phyloP scores from a whole-genome alignment of 2,888 invertebrate genomes.

The Itoplectis maculator region DNA sequence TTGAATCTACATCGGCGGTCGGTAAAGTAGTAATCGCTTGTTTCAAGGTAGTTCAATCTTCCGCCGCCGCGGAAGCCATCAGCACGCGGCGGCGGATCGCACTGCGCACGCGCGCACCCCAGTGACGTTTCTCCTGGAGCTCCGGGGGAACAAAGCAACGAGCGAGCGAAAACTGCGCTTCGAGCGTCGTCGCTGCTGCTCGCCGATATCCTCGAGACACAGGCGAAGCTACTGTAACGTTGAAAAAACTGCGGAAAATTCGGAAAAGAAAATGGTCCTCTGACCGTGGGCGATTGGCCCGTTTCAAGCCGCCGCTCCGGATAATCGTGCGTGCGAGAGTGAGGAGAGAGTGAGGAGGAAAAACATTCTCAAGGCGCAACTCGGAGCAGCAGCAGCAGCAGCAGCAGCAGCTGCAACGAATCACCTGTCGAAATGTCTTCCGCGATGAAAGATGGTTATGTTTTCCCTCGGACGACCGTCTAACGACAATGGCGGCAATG shows the following conservation, averaged over 20 bases:
- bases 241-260: not conserved
- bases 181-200: not conserved
- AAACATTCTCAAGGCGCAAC: not conserved
- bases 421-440: slow-evolving; percentile 61
- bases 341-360: not conserved
- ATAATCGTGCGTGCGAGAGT: not conserved
- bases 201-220: not conserved
- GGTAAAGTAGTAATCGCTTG: too few species aligned
- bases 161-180: not conserved
- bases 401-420: slow-evolving; percentile 23
- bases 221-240: not conserved
- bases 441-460: slow-evolving; percentile 79
- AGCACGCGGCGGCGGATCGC: too few species aligned
- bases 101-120: not conserved
- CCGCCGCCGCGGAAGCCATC: too few species aligned
- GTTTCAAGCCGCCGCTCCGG: not conserved
- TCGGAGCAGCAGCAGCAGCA: not conserved
- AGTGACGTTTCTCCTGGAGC: slow-evolving; percentile 1
- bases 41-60: too few species aligned
- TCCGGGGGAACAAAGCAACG: not conserved
- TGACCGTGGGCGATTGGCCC: not conserved
- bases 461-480: slow-evolving; percentile 79
- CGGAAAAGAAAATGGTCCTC: slow-evolving; percentile 5
- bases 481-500: slow-evolving; percentile 90
- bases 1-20: too few species aligned